Conservation (phyloP, 2,113 vertebrate genomes). For the Oreotragus oreotragus region DNA sequence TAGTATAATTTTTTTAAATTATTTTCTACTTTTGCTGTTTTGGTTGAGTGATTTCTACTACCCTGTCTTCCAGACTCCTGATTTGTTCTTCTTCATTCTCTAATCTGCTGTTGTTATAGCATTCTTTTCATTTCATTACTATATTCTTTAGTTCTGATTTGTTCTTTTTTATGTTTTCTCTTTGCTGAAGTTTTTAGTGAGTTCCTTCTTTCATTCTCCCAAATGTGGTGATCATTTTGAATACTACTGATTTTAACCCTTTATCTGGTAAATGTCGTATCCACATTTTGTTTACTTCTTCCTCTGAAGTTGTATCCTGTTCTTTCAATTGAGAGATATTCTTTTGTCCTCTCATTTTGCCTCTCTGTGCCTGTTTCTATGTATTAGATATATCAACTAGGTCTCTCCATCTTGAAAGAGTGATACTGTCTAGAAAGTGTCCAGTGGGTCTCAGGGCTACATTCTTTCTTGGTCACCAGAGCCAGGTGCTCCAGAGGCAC, state of each 20-base stretch:
- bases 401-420: too few relatives aligned
- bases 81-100: not conserved
- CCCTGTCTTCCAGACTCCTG: not conserved
- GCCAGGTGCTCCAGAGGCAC: not conserved
- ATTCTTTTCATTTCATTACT: not conserved
- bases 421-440: not conserved
- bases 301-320: not conserved
- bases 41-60: not conserved
- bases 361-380: not conserved
- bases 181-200: not conserved
- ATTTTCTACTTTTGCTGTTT: not conserved
- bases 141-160: not conserved
- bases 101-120: not conserved
- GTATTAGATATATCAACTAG: not conserved
- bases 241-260: not conserved
- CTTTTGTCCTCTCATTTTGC: not conserved
- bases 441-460: not conserved
- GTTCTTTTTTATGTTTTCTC: not conserved
- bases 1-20: not conserved
- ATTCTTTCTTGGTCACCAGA: not conserved
- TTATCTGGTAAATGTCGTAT: not conserved
- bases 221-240: not conserved
- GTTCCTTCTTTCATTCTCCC: not conserved
- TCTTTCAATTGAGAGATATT: not conserved
- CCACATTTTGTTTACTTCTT: not conserved